phyloP scores from a whole-genome alignment of 1,140 invertebrate species.

The Hyphantria cunea region DNA sequence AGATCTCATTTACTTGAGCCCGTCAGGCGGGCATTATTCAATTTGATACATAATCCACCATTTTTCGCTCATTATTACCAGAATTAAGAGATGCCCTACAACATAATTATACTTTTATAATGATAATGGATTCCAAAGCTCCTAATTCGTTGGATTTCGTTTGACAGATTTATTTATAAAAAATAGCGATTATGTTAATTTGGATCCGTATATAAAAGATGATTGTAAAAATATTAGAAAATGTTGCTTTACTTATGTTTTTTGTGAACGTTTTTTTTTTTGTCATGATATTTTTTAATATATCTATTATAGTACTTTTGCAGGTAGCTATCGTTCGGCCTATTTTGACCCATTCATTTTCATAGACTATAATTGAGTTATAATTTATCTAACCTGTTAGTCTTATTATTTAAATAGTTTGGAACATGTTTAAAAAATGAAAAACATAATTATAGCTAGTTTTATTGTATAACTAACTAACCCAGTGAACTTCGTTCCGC shows the following conservation, averaged over 20 bases:
- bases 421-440: too few species aligned
- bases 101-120: conserved; percentile 25
- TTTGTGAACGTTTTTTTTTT: neutral
- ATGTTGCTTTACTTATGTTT: neutral
- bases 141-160: neutral
- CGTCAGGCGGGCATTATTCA: conserved; percentile 59
- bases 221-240: neutral
- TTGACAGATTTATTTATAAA: conserved; percentile 5
- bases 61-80: conserved; percentile 62
- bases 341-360: too few species aligned
- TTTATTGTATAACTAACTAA: too few species aligned
- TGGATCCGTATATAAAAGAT: too few species aligned
- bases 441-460: too few species aligned
- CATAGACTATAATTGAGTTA: too few species aligned
- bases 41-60: conserved; percentile 59
- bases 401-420: too few species aligned
- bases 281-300: too few species aligned
- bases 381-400: too few species aligned
- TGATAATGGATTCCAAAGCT: conserved; percentile 15
- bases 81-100: conserved; percentile 16
- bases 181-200: neutral
- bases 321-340: too few species aligned
- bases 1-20: conserved; percentile 62
- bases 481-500: too few species aligned
- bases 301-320: too few species aligned